Base-by-base conservation (phyloP, 2,888 invertebrate species). In the Geophilus truncorum region DNA sequence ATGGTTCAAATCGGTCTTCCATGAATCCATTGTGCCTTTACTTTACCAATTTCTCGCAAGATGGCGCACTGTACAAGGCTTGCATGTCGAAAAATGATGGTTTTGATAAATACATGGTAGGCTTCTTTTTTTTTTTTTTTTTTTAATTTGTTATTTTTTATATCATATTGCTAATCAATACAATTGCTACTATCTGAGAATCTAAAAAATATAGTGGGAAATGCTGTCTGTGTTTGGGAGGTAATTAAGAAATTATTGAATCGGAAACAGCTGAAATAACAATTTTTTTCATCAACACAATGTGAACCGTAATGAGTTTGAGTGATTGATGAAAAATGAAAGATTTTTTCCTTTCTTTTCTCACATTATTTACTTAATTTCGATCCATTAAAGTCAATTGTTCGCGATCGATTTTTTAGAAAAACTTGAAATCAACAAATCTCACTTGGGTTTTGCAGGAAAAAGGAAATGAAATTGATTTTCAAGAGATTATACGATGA, bases 41-140 rank as follows among this genome's bases (percentile, higher is more conserved):
- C 32, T 79, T 79, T n/a, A 79, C 79, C 23, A 40, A 51, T 32
- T 79, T 79, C 25, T 25, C 45, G 57, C 23, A 45, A 51, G 57
- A 79, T 23, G 32, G 28, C 57, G 45, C 57, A 25, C 57, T 79
- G 10, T 51, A 79, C 79, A 51, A 79, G 45, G 57, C 32, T 7
- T 79, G 79, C 23, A 25, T 23, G 23, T 15, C 23, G 4, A 79
- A 79, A 32, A 79, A 79, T 45, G 79, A 79, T n/a, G 79, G 79
- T 23, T 79, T 79, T 51, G 79, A 45, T 18, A 79, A 79, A 25
- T 79, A 79, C 28, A n/a, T 57, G 79, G 79, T 79, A 51, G 15
- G 79, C 25, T 34, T 30, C n/a, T 51, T 51, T 79, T 21, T 15
- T 10, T 78, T 51, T 7, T 57, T 79, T 79, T 62, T 51, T 57